Evolutionary conservation across 2,888 invertebrate genomes (phyloP), one percentile per base, ranked within the genome.

Genomic region (Lymantria monacha): DNA sequence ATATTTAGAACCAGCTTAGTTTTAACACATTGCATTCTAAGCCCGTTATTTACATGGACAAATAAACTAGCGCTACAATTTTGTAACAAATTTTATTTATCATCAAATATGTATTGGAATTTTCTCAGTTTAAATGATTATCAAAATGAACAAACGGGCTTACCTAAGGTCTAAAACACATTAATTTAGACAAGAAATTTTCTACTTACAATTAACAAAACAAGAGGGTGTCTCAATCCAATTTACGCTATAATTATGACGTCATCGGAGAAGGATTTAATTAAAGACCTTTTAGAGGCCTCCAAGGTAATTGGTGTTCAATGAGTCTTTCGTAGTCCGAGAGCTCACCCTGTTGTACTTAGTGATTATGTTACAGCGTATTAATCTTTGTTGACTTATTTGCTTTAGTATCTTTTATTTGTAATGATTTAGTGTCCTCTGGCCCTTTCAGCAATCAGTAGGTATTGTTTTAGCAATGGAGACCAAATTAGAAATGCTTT

Each of bases 211-310:
- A 85, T 87, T 83, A 86, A 85, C 86, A 81, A 87, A 88, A 87
- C 84, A 84, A 79, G 81, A 76, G 72, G 81, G 79, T 81, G 82
- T 85, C 81, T 83, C 79, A 78, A 84, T 85, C 80, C 85, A 88
- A 88, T 88, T 89, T 86, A 77, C 80, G 80, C 84, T 81, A 84
- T 89, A 88, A 91, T 91, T 89, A 90, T 89, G 85, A 88, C 86
- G 90, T 89, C 88, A 91, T 87, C 79, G 85, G 90, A 91, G 90
- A 88, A 85, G 89, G 88, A 88, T 89, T 90, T 90, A 91, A 91
- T 91, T 89, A 91, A 85, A 91, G 90, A 78, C 81, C 87, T 85
- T 85, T 83, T 79, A 80, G 81, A 86, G 85, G 86, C 86, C 86
- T 86, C 76, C 75, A 64, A 81, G 83, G 87, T 90, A 90, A 90